A percentile compares a stretch with the other conserved stretches of the same genome.
Evolutionary conservation across 2,797 vertebrate genomes (phyloP).

Genomic region (Syncerus caffer): DNA sequence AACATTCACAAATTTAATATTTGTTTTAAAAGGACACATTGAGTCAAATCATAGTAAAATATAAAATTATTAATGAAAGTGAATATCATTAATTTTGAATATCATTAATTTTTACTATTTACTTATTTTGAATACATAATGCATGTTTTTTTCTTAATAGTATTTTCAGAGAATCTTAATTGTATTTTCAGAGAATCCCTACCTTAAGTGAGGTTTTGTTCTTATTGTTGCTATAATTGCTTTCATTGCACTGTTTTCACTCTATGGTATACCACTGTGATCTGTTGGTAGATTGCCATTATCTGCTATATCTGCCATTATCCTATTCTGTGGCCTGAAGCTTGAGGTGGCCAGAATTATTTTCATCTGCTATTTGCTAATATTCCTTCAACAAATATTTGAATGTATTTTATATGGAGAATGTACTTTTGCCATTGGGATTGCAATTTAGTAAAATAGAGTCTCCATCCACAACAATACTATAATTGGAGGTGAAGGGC

Average conservation of each 20-base stretch:
- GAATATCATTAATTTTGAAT: no score
- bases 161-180: not conserved
- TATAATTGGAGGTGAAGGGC: not conserved
- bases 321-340: not conserved
- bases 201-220: not conserved
- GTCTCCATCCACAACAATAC: not conserved
- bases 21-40: not conserved
- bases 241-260: not conserved
- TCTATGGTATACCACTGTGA: not conserved
- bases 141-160: not conserved
- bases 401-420: not conserved
- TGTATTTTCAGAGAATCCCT: not conserved
- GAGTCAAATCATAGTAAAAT: not conserved
- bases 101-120: constrained; percentile 10
- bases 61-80: not conserved
- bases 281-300: not conserved
- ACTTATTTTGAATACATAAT: constrained; percentile 17
- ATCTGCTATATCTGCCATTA: not conserved
- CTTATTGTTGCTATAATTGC: not conserved
- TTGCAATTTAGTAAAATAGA: not conserved
- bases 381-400: constrained; percentile 39
- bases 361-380: constrained; percentile 1
- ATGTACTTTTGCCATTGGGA: not conserved
- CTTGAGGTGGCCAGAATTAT: not conserved
- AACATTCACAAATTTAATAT: not conserved